A percentile compares a stretch with the other conserved stretches of the same genome.
Conservation (phyloP, 1,140 invertebrate genomes). For the Drosophila saltans region DNA sequence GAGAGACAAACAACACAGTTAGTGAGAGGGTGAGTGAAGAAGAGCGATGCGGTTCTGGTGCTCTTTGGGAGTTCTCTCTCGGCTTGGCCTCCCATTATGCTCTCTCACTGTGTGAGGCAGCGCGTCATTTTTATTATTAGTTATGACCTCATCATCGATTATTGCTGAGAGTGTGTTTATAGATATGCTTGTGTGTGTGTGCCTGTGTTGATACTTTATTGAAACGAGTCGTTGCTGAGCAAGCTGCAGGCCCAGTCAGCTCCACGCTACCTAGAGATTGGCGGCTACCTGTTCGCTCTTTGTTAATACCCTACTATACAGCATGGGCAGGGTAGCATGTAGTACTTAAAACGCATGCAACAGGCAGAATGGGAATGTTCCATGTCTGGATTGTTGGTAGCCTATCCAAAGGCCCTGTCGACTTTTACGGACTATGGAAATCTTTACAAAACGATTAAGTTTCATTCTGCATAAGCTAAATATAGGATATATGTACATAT, state of each 20-base stretch:
- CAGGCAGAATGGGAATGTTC: background rate
- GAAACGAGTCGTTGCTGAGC: slow-evolving; percentile 69
- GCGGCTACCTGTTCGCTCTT: slow-evolving; percentile 31
- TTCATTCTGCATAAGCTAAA: no score
- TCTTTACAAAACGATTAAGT: no score
- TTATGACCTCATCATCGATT: slow-evolving; percentile 83
- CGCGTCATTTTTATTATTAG: slow-evolving; percentile 83
- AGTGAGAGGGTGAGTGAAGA: background rate
- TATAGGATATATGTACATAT: no score
- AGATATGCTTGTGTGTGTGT: slow-evolving; percentile 29
- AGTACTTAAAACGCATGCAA: no score
- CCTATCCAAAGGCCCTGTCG: background rate
- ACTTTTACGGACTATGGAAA: no score
- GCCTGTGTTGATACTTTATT: slow-evolving; percentile 70
- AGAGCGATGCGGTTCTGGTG: background rate
- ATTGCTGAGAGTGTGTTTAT: slow-evolving; percentile 60
- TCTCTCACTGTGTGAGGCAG: slow-evolving; percentile 50
- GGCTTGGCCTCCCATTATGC: slow-evolving; percentile 21
- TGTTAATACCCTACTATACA: slow-evolving; percentile 35
- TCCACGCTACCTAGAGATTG: slow-evolving; percentile 30
- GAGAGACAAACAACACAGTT: background rate
- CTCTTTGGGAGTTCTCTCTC: slow-evolving; percentile 47
- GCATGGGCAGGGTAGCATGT: slow-evolving; percentile 5
- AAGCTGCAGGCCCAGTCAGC: slow-evolving; percentile 40
- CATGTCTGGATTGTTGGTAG: background rate